Evolutionary conservation across 2,113 vertebrate species (phyloP).

Genomic region (Beaufortia kweichowensis): DNA sequence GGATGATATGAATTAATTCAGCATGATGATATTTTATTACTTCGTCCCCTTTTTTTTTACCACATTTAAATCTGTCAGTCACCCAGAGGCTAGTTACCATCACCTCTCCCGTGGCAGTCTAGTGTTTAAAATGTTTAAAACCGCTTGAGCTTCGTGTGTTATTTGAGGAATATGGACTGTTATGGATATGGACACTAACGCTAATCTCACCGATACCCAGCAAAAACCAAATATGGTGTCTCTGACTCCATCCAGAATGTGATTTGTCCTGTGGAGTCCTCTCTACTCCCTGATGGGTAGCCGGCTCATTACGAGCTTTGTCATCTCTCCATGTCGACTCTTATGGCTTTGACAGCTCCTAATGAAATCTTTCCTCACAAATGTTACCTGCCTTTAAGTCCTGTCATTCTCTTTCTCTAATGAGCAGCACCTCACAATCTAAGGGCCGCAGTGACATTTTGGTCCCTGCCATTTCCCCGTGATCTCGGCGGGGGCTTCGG

Average conservation of each 20-base stretch:
- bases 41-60: not conserved
- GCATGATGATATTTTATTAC: slow-evolving; percentile 35
- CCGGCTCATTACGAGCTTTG: slow-evolving; percentile 52
- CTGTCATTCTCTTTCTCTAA: slow-evolving; percentile 60
- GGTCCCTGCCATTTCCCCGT: slow-evolving; percentile 60
- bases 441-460: slow-evolving; percentile 67
- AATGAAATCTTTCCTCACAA: slow-evolving; percentile 62
- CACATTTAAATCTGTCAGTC: slow-evolving; percentile 11
- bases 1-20: slow-evolving; percentile 33
- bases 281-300: slow-evolving; percentile 19
- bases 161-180: too few relatives aligned
- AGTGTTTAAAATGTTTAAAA: slow-evolving; percentile 10
- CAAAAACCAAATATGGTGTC: not conserved
- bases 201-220: not conserved
- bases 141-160: too few relatives aligned
- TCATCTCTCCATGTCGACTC: slow-evolving; percentile 44
- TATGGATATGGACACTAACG: not conserved
- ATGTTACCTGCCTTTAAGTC: slow-evolving; percentile 62
- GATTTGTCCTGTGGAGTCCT: slow-evolving; percentile 2
- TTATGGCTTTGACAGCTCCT: slow-evolving; percentile 56
- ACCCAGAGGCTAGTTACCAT: slow-evolving; percentile 24
- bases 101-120: slow-evolving; percentile 18
- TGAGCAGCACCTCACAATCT: slow-evolving; percentile 62
- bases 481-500: slow-evolving; percentile 56
- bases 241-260: not conserved